phyloP scores from a whole-genome alignment of 1,140 invertebrate species.

The Atta texana region DNA sequence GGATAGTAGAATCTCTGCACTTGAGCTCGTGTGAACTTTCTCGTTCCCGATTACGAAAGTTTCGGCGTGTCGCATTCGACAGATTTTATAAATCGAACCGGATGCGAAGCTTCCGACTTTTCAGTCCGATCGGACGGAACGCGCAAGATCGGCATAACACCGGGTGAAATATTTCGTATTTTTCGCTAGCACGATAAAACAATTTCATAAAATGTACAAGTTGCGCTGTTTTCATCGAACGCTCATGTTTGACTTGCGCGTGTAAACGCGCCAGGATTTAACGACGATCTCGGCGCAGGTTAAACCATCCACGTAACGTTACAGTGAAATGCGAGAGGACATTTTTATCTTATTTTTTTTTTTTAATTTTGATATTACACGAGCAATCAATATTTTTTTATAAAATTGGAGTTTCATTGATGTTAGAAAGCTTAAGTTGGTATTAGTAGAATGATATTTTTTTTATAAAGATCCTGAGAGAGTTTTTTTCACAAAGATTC shows the following conservation, averaged over 20 bases:
- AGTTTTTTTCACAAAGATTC: not conserved
- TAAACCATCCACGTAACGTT: conserved; percentile 23
- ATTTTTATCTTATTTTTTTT: not conserved
- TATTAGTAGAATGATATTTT: not conserved
- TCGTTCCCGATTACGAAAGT: not conserved
- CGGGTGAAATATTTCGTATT: conserved; percentile 67
- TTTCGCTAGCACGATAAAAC: conserved; percentile 42
- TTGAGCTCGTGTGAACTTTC: not conserved
- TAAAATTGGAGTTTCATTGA: not conserved
- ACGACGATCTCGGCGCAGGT: conserved; percentile 8
- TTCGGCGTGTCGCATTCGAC: not conserved
- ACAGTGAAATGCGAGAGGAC: conserved; percentile 6
- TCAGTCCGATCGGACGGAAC: conserved; percentile 5
- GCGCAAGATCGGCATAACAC: conserved; percentile 1
- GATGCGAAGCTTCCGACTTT: not conserved
- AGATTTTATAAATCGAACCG: conserved; percentile 20
- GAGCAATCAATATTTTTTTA: not conserved
- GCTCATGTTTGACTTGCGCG: conserved; percentile 12
- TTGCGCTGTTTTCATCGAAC: conserved; percentile 22
- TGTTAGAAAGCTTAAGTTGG: not conserved
- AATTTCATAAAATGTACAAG: conserved; percentile 26
- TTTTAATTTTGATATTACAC: not conserved
- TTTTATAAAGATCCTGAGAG: not conserved
- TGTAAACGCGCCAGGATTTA: conserved; percentile 31
- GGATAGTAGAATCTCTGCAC: conserved; percentile 22